phyloP scores from a whole-genome alignment of 2,797 vertebrate species.

The Hafferia zeledoni region DNA sequence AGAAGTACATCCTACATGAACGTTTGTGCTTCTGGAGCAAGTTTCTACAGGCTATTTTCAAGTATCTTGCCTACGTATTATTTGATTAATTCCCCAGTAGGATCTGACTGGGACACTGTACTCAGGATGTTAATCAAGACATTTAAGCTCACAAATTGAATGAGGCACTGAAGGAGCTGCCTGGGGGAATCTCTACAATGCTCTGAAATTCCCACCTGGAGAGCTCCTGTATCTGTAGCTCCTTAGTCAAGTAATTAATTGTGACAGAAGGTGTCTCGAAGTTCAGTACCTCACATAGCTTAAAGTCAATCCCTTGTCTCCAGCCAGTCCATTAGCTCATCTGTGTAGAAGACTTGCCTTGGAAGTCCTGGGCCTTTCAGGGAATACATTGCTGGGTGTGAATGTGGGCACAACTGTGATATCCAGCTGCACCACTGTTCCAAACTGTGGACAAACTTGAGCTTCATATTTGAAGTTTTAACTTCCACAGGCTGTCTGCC shows the following conservation, averaged over 20 bases:
- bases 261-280: not conserved
- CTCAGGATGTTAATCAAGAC: not conserved
- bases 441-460: not conserved
- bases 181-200: not conserved
- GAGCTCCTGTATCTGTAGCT: not conserved
- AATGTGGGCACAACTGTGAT: not conserved
- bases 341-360: not conserved
- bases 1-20: not conserved
- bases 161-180: not conserved
- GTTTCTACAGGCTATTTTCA: not conserved
- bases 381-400: not conserved
- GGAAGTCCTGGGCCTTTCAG: not conserved
- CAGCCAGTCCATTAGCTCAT: not conserved
- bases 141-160: slow-evolving; percentile 8
- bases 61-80: not conserved
- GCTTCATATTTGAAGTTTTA: not conserved
- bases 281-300: not conserved
- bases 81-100: not conserved
- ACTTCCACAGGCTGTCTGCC: not conserved
- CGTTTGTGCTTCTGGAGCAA: not conserved
- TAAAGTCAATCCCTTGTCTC: not conserved
- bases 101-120: not conserved
- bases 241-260: not conserved
- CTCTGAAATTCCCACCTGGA: slow-evolving; percentile 3
- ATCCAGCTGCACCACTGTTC: not conserved